A percentile compares a stretch with the other conserved stretches of the same genome.
These are phyloP conservation scores for Cyanoramphus novaezelandiae DNA, from an alignment of 2,113 vertebrate species.

Conservation along the genomic window DNA sequence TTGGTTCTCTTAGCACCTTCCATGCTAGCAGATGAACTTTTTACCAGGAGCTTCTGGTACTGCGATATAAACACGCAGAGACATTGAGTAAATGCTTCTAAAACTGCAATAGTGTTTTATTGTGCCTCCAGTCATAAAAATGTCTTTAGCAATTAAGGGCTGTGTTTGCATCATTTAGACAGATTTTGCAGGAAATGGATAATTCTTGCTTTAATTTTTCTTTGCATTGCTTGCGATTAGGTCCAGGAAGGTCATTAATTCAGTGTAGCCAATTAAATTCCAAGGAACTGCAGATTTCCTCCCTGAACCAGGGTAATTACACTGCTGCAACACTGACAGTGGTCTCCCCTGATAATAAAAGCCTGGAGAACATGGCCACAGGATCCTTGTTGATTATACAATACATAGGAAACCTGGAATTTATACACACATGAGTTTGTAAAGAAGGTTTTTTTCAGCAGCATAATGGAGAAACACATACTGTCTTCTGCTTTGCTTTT, in stretches of 20 bases:
- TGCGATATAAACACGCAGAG: background rate
- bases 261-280: background rate
- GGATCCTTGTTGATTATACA: background rate
- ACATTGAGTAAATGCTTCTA: background rate
- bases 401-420: background rate
- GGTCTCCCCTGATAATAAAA: background rate
- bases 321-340: background rate
- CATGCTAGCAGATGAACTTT: background rate
- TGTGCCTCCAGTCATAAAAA: background rate
- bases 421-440: background rate
- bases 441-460: background rate
- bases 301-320: background rate
- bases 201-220: conserved; percentile 19
- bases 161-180: background rate
- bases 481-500: background rate
- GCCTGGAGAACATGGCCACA: background rate
- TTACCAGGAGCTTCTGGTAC: background rate
- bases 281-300: background rate
- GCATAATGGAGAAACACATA: background rate
- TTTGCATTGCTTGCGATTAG: conserved; percentile 13
- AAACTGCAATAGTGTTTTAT: background rate
- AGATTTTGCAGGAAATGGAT: background rate
- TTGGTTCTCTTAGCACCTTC: background rate
- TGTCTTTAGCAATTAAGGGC: background rate
- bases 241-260: conserved; percentile 30